Conservation (phyloP, 2,113 vertebrate species). For the Vidua chalybeata region DNA sequence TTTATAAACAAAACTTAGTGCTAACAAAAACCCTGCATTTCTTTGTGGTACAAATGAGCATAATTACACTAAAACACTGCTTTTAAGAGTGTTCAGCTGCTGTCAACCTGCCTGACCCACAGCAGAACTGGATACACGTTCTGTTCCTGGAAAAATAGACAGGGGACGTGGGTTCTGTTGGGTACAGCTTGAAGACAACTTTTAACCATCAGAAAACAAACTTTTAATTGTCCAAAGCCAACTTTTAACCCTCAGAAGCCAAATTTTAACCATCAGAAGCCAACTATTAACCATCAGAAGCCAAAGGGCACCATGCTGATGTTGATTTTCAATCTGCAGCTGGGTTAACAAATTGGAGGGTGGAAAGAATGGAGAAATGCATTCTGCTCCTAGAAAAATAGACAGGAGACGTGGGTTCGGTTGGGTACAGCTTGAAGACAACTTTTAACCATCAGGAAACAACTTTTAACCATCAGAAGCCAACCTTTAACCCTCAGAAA, state of each 20-base stretch:
- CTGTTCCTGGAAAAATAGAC: background rate
- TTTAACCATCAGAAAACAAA: background rate
- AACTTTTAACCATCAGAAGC: background rate
- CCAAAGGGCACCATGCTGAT: background rate
- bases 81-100: background rate
- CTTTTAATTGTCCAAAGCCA: background rate
- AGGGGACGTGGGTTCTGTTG: background rate
- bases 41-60: background rate
- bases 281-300: background rate
- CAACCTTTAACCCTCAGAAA: background rate
- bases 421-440: background rate
- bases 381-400: background rate
- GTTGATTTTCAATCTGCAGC: background rate
- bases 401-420: background rate
- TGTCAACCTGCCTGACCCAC: background rate
- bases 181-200: background rate
- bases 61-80: background rate
- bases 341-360: background rate
- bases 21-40: background rate
- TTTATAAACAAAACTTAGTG: background rate
- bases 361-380: accelerated
- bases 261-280: background rate
- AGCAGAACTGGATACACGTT: accelerated
- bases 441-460: background rate
- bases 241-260: background rate